Evolutionary conservation across 2,888 invertebrate genomes (phyloP), one percentile per base, ranked within the genome.

Genomic region (Athrips mouffetella): DNA sequence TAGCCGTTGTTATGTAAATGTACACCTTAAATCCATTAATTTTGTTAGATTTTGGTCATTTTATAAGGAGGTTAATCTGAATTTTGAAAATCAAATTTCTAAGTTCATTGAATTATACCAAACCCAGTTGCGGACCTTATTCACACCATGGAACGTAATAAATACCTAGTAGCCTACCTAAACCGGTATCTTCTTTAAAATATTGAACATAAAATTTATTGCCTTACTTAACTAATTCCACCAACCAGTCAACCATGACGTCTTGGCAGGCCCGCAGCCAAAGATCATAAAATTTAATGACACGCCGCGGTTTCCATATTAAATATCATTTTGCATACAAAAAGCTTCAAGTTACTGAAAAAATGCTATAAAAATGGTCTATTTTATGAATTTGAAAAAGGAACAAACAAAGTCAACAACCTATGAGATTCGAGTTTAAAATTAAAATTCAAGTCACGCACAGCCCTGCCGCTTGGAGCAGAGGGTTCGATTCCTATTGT

Each of bases 401-500:
- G 5, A 37, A 37, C 21, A 37, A 21, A 18, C 10, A 35, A 35
- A 39, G 23, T 25, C 13, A 40, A 40, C 40, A 25, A 23, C 20
- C 18, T 37, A 10, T 15, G 3, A 33, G 16, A n/a, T 41, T 25
- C 15, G 18, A 41, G 25, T 23, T n/a, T n/a, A n/a, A 4, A n/a
- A 13, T 27, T 27, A 46, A 67, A 68, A 84, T 84, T 81, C 84
- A 48, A 54, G 63, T 76, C 84, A 81, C 80, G 80, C 63, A 61
- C 85, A 86, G 45, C 86, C 86, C 86, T 85, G 67, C 51, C 70
- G 61, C 70, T 79, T 33, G 11, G 20, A 78, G 78, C 75, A 66
- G 62, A 58, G 73, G 82, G 74, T 78, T 79, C 82, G 80, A 78
- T 76, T 70, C 78, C 81, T 64, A 86, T 85, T 86, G 84, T 84